Evolutionary conservation across 2,888 invertebrate genomes (phyloP), one percentile per base, ranked within the genome.

Genomic region (Rhagonycha lutea): DNA sequence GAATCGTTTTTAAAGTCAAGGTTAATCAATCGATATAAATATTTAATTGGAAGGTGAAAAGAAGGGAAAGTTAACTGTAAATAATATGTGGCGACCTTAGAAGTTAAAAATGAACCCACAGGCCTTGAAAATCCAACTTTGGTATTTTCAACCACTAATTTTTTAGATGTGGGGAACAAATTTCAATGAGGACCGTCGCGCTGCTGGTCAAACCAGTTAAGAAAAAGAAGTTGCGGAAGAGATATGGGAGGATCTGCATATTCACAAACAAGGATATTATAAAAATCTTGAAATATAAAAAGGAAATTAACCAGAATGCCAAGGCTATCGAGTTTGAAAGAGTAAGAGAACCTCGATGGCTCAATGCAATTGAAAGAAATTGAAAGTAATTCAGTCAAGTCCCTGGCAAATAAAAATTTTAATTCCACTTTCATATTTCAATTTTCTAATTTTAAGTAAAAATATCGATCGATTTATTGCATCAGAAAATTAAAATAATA

Each of bases 301-400:
- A 65, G n/a, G 68, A 73, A 68, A 67, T 70, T 70, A 24, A 63
- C 61, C 61, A 73, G 71, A 77, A 77, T 72, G 74, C 74, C 74
- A 74, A 77, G 77, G 77, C 70, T 74, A 68, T 61, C 74, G 24
- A 62, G 76, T 76, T 14, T 67, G 65, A 11, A 63, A 74, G 61
- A 68, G 68, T 70, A 63, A 29, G 72, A 71, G 29, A 67, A 72
- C 47, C 72, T 75, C 69, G 47, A 47, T 47, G 47, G 47, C 47
- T 47, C 47, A 47, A 47, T 47, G 47, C 47, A 32, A 29, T 28
- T 60, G 24, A 67, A 72, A 72, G 72, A 72, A 75, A 75, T 60
- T 69, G 75, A 75, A 75, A 72, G 75, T 75, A 28, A 12, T 26
- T 8, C 32, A 61, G 9, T 47, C 2, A 32, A 14, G 71, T 32